phyloP scores from a whole-genome alignment of 2,888 invertebrate species.

The Andricus quercusramuli region DNA sequence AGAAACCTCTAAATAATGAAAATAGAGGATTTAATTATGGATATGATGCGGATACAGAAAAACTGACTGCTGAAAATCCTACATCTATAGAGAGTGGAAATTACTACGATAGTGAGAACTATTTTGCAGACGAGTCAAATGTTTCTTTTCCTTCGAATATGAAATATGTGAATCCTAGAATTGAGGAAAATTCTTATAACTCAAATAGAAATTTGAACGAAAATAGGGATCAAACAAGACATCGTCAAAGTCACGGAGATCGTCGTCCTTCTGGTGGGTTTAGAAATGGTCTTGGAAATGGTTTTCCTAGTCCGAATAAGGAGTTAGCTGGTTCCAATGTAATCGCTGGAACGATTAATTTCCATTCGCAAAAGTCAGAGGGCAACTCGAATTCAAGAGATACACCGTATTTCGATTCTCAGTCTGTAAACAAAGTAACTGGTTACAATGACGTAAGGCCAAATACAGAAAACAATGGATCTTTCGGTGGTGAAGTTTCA shows the following conservation, averaged over 20 bases:
- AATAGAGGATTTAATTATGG: constrained; percentile 31
- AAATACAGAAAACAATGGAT: not conserved
- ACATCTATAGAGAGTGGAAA: constrained; percentile 19
- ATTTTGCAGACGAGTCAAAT: constrained; percentile 1
- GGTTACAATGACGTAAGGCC: not conserved
- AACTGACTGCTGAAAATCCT: constrained; percentile 47
- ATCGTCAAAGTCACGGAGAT: not conserved
- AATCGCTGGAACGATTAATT: constrained; percentile 39
- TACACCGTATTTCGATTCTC: not conserved
- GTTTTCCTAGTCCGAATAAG: constrained; percentile 59
- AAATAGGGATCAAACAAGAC: constrained; percentile 3
- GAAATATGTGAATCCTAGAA: not conserved
- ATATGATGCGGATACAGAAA: constrained; percentile 46
- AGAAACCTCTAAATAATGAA: constrained; percentile 39
- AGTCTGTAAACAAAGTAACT: not conserved
- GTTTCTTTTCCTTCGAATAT: not conserved
- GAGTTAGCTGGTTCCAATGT: constrained; percentile 59
- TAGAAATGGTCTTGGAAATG: constrained; percentile 60
- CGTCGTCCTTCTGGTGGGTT: constrained; percentile 59
- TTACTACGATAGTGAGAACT: not conserved
- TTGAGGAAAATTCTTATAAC: not conserved
- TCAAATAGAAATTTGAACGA: not conserved
- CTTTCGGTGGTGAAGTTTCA: not conserved
- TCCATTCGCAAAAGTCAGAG: not conserved
- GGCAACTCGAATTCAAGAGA: not conserved